These are phyloP conservation scores for Drosophila sp. DNA, from an alignment of 1,140 invertebrate species.

Conservation along the genomic window DNA sequence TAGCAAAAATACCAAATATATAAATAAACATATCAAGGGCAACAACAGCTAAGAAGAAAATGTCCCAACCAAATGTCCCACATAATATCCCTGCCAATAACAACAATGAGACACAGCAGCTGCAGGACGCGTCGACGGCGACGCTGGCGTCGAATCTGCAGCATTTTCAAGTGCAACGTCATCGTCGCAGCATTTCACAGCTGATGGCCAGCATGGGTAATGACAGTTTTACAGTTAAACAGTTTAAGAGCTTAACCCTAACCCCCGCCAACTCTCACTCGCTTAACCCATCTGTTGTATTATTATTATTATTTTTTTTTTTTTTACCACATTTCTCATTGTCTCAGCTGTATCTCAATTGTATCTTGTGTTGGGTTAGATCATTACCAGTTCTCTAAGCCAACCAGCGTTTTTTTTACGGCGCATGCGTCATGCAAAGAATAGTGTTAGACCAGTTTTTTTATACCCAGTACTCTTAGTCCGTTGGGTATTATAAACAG, in stretches of 20 bases:
- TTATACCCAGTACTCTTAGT: not conserved
- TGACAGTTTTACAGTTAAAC: no score
- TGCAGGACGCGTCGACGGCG: conserved; percentile 31
- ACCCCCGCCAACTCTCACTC: not conserved
- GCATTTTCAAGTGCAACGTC: conserved; percentile 64
- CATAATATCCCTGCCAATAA: conserved; percentile 7
- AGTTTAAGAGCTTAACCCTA: no score
- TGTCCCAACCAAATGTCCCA: conserved; percentile 27
- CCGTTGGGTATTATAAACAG: not conserved
- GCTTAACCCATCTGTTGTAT: conserved; percentile 1
- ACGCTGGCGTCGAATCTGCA: conserved; percentile 39
- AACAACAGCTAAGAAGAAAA: conserved; percentile 23
- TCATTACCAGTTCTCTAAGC: conserved; percentile 38
- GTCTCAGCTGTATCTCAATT: not conserved
- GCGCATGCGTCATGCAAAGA: conserved; percentile 41
- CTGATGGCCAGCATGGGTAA: conserved; percentile 84
- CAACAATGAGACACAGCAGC: conserved; percentile 39
- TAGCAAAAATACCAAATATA: conserved; percentile 59
- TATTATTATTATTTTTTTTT: no score
- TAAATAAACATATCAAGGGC: conserved; percentile 21
- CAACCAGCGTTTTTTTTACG: not conserved
- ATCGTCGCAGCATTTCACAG: conserved; percentile 84
- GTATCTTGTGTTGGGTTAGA: conserved; percentile 49
- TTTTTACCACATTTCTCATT: not conserved
- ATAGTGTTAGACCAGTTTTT: conserved; percentile 55